Base-by-base conservation (phyloP, 2,888 invertebrate species). In the Eutolmus rufibarbis region DNA sequence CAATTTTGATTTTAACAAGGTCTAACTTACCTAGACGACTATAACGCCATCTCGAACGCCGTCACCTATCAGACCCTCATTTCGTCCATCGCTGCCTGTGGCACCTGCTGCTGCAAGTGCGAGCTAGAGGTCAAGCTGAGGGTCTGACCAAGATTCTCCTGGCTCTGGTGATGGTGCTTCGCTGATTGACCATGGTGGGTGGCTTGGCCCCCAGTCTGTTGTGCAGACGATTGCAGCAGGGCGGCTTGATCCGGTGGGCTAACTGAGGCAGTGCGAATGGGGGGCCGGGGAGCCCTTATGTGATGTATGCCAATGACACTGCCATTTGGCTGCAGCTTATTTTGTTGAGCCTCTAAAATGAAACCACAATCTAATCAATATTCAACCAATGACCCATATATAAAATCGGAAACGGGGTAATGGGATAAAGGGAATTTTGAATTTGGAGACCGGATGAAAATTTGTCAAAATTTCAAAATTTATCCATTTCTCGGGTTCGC, bases 51-150 rank as follows among this genome's bases (percentile, higher is more conserved):
- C 91, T 92, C 92, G 91, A 92, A 92, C 90, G 91, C 91, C 91
- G 92, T 91, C 90, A 91, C 92, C 92, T 92, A 96, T 97, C 97
- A 97, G 95, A 97, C 97, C 93, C 97, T 94, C 97, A 97, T 97
- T 94, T 97, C 97, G 92, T 96, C 96, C 93, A 97, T 97, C 89
- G 96, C 96, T 89, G 97, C 97, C 92, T 96, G 96, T 84, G 96
- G 96, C 92, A 96, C 95, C 92, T 93, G 90, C 93, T 94, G 89
- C 93, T 94, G 88, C 92, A 94, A 9, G 92, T 93, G 76, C 93
- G 92, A 82, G 82, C 88, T 90, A 5, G 89, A 92, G 91, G 91
- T 92, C 91, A 90, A 90, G 89, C 88, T 93, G 93, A 87, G 92
- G 93, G 78, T 93, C 93, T 88, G 31, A 28, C 56, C 88, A 89